These are phyloP conservation scores for Lepas anatifera DNA, from an alignment of 2,888 invertebrate species.

Conservation along the genomic window DNA sequence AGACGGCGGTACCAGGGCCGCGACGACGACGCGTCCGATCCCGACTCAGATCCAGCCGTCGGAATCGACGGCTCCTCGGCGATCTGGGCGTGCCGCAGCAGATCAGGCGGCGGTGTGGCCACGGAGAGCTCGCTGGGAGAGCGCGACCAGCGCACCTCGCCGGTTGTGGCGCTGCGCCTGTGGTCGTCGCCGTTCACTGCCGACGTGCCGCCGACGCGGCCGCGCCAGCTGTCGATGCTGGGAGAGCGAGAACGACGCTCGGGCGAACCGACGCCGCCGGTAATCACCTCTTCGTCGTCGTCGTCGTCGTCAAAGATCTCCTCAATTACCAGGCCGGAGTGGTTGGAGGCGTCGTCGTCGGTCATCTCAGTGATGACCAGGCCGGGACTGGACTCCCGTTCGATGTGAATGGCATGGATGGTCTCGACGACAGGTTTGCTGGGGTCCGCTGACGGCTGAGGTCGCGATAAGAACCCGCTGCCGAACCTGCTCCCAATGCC, in stretches of 20 bases:
- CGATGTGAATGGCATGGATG: constrained; percentile 27
- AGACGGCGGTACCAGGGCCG: constrained; percentile 59
- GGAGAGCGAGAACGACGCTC: not conserved
- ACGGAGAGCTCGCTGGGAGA: not conserved
- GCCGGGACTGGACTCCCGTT: not conserved
- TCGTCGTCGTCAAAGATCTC: constrained; percentile 6
- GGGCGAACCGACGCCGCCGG: too few relatives aligned
- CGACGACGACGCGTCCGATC: constrained; percentile 38
- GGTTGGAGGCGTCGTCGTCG: not conserved
- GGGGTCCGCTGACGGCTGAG: constrained; percentile 68
- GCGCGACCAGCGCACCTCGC: constrained; percentile 7
- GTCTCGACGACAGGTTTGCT: constrained; percentile 54
- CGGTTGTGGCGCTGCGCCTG: not conserved
- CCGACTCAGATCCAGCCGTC: not conserved
- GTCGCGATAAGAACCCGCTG: constrained; percentile 34
- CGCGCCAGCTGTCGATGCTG: not conserved
- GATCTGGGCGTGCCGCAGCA: constrained; percentile 94
- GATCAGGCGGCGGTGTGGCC: constrained; percentile 52
- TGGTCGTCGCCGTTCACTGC: constrained; percentile 13
- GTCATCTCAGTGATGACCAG: not conserved
- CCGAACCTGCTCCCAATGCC: not conserved
- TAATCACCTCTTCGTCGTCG: not conserved
- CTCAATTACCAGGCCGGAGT: constrained; percentile 3
- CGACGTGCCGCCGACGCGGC: too few relatives aligned
- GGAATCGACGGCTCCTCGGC: constrained; percentile 46